phyloP scores from a whole-genome alignment of 2,888 invertebrate genomes.

The Agrotis segetum region DNA sequence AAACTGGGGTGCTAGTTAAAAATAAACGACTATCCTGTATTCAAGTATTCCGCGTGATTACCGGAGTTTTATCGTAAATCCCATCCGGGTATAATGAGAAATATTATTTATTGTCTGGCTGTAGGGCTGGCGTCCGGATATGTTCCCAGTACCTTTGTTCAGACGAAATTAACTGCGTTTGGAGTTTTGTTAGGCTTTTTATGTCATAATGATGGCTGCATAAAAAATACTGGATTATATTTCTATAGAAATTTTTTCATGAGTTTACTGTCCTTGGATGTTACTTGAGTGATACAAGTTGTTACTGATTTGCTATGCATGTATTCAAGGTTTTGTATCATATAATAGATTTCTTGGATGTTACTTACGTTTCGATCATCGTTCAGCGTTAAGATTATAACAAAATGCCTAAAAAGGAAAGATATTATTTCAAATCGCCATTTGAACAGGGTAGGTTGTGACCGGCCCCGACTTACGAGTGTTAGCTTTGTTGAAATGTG shows the following conservation, averaged over 20 bases:
- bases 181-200: slow-evolving; percentile 32
- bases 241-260: slow-evolving; percentile 23
- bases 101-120: slow-evolving; percentile 83
- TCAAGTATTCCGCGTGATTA: slow-evolving; percentile 69
- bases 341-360: too few species aligned
- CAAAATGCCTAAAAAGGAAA: too few species aligned
- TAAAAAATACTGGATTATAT: slow-evolving; percentile 23
- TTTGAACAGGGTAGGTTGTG: too few species aligned
- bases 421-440: too few species aligned
- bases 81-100: slow-evolving; percentile 80
- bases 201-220: slow-evolving; percentile 15
- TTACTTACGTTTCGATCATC: too few species aligned
- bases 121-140: slow-evolving; percentile 50
- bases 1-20: slow-evolving; percentile 3
- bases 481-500: too few species aligned
- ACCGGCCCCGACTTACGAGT: too few species aligned
- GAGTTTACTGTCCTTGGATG: not conserved
- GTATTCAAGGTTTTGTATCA: too few species aligned
- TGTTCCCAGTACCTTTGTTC: slow-evolving; percentile 39
- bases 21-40: slow-evolving; percentile 55
- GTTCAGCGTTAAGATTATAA: too few species aligned
- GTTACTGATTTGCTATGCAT: not conserved
- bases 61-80: slow-evolving; percentile 73
- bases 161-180: slow-evolving; percentile 28
- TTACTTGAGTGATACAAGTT: not conserved